Evolutionary conservation across 37 sponge, comb jelly and placozoan genomes (phyloP).

Genomic region (Halisarca cf. caerulea): DNA sequence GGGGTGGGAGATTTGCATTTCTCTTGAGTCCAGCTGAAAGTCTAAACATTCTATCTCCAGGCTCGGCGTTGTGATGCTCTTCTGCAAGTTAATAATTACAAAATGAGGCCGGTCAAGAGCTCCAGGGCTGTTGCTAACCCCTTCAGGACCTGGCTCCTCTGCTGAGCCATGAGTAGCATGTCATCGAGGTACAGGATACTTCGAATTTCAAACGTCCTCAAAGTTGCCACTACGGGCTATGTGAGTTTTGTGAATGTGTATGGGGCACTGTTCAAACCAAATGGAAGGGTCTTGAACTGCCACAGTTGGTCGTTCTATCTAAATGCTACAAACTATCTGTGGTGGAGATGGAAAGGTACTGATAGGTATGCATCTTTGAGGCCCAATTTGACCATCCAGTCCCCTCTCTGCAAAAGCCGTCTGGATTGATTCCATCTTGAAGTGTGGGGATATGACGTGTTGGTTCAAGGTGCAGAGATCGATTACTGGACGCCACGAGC

Average conservation of each 20-base stretch:
- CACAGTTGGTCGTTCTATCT: too few relatives aligned
- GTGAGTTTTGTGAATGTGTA: constrained; percentile 36
- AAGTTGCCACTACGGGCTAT: constrained; percentile 11
- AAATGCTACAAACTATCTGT: too few relatives aligned
- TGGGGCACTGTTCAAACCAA: constrained; percentile 37
- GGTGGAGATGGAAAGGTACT: too few relatives aligned
- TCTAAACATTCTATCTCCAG: constrained; percentile 41
- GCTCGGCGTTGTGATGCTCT: neutral
- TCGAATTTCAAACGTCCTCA: constrained; percentile 23
- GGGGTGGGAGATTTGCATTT: too few relatives aligned
- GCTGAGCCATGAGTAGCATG: constrained; percentile 34
- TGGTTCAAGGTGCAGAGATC: constrained; percentile 45
- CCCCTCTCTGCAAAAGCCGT: constrained; percentile 16
- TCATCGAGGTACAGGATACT: constrained; percentile 32
- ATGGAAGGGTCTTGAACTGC: constrained; percentile 41
- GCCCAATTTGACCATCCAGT: constrained; percentile 13
- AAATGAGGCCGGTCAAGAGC: constrained; percentile 40
- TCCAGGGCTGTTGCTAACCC: neutral
- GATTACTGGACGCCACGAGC: constrained; percentile 45
- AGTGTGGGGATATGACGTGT: constrained; percentile 31
- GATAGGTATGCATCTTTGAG: too few relatives aligned
- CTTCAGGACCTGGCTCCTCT: constrained; percentile 5
- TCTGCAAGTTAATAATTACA: constrained; percentile 34
- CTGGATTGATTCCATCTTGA: constrained; percentile 62
- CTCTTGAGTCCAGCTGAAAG: too few relatives aligned